These are phyloP conservation scores for Fringilla coelebs DNA, from an alignment of 2,797 vertebrate genomes.

Conservation along the genomic window DNA sequence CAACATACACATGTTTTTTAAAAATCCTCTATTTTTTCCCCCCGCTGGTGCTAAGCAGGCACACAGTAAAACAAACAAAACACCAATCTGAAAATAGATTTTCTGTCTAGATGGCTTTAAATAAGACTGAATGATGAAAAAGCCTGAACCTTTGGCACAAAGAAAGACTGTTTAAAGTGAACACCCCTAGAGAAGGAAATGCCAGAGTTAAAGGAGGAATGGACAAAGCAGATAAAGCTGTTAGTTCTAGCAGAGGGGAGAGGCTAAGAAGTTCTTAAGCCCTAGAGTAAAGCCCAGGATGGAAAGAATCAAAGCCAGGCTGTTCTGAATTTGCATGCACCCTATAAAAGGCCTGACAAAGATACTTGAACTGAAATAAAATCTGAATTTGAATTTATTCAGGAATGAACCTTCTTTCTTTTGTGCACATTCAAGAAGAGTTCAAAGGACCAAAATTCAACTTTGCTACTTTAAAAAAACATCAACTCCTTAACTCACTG, in stretches of 20 bases:
- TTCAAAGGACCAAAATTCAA: background rate
- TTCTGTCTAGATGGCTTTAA: background rate
- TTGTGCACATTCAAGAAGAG: background rate
- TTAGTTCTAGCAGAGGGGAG: background rate
- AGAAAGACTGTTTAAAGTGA: background rate
- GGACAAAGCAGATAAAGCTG: background rate
- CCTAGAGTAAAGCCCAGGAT: background rate
- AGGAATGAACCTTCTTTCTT: background rate
- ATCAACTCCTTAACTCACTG: background rate
- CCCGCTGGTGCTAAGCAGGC: background rate
- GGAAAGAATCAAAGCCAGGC: background rate
- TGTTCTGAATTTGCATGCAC: background rate
- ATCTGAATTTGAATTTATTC: background rate
- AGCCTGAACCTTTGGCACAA: background rate
- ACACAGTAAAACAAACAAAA: background rate
- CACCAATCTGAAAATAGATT: background rate
- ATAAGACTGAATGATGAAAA: background rate
- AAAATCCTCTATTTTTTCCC: background rate
- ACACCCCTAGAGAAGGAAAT: background rate
- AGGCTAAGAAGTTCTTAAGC: background rate
- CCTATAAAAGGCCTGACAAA: background rate
- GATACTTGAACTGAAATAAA: background rate
- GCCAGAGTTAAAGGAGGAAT: background rate
- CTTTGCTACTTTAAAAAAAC: background rate
- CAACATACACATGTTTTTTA: rapidly evolving